Evolutionary conservation across 2,797 vertebrate genomes (phyloP), one percentile per base, ranked within the genome.

Genomic region (Notolepis coatsorum): DNA sequence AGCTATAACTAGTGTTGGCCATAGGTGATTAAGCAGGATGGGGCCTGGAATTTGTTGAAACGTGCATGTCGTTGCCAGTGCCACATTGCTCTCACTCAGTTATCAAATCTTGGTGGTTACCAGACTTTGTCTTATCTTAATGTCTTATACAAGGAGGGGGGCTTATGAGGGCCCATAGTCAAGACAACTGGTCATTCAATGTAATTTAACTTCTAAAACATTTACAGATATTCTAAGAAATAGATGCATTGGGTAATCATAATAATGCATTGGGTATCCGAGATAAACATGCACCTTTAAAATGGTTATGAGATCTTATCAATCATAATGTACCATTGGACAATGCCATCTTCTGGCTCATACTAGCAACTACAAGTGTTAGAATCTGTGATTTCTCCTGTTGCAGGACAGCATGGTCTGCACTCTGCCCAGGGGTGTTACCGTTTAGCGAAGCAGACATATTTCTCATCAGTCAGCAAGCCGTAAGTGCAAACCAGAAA

Each of bases 331-430:
- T n/a, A 28, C 39, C 4, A n/a, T 0, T 1, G 0, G 38, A 4
- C 1, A 33, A 53, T 0, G 51, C 71, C 85, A 30, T 50, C 79
- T 84, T 66, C 53, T 80, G 88, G 75, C 35, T 8, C 5, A 33
- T 1, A 37, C 7, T 0, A 0, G 3, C 3, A 63, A 57, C 60
- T 58, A 56, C 67, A 61, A 1, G n/a, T n/a, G n/a, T n/a, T 6
- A 17, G 7, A 25, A 5, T 8, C 5, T 6, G 3, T 0, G n/a
- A 33, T n/a, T 52, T 5, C 10, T 5, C 10, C 21, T n/a, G 13
- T 7, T 27, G 8, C 17, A 0, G 0, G 2, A 30, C 17, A 0
- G 0, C 3, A 30, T 0, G 0, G 8, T 9, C 7, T 38, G 24
- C 35, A 57, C n/a, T n/a, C n/a, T n/a, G n/a, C n/a, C n/a, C n/a